Conservation (phyloP, 92 coral and sea anemone genomes). For the Phenganax subtilis region DNA sequence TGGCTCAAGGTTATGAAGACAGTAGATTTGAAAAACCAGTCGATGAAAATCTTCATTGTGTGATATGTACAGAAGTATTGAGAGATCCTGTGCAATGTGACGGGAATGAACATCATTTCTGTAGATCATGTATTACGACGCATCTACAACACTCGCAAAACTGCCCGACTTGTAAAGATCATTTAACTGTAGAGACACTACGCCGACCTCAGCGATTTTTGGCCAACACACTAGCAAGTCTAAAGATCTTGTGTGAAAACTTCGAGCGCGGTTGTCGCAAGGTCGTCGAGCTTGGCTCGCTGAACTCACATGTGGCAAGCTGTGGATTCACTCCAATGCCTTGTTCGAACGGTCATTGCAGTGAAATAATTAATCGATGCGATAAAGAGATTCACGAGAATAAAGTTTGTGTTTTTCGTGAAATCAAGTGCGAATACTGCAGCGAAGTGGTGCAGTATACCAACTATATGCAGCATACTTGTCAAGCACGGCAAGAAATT, state of each 20-base stretch:
- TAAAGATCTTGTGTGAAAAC: slow-evolving; percentile 46
- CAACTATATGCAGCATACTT: background rate
- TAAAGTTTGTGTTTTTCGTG: slow-evolving; percentile 9
- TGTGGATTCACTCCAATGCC: slow-evolving; percentile 48
- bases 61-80: slow-evolving; percentile 58
- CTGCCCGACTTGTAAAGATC: slow-evolving; percentile 59
- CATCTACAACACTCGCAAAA: slow-evolving; percentile 39
- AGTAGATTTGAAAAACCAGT: slow-evolving; percentile 30
- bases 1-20: background rate
- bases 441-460: background rate
- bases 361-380: slow-evolving; percentile 32
- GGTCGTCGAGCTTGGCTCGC: slow-evolving; percentile 42
- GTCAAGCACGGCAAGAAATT: background rate
- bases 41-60: slow-evolving; percentile 50
- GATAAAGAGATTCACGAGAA: slow-evolving; percentile 45
- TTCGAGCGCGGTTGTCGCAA: slow-evolving; percentile 44
- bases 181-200: background rate
- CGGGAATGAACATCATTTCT: slow-evolving; percentile 54
- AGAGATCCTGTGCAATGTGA: slow-evolving; percentile 54
- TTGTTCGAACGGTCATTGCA: slow-evolving; percentile 51
- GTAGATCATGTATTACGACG: slow-evolving; percentile 51
- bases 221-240: slow-evolving; percentile 6
- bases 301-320: slow-evolving; percentile 31
- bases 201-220: slow-evolving; percentile 6
- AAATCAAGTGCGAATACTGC: slow-evolving; percentile 8